These are phyloP conservation scores for Rhinoraja longicauda DNA, from an alignment of 2,797 vertebrate genomes.

Conservation along the genomic window DNA sequence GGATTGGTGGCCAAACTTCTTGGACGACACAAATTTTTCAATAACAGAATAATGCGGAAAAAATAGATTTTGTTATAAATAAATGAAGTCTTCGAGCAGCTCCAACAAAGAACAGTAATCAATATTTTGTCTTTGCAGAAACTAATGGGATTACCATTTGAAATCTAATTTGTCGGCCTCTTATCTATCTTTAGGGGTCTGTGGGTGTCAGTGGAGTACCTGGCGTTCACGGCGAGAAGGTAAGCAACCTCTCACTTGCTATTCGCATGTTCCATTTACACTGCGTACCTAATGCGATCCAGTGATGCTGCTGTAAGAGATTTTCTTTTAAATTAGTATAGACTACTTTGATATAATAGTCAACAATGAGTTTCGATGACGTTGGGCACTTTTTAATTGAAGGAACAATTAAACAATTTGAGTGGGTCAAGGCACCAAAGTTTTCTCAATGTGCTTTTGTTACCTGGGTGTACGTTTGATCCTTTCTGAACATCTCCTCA, in stretches of 20 bases:
- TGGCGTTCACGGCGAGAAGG: slow-evolving; percentile 83
- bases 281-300: neutral
- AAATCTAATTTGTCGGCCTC: slow-evolving; percentile 34
- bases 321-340: neutral
- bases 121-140: neutral
- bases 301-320: neutral
- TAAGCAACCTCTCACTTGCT: slow-evolving; percentile 54
- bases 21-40: neutral
- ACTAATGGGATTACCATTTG: neutral
- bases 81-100: neutral
- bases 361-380: neutral
- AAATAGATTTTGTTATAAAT: neutral
- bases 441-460: neutral
- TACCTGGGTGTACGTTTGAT: neutral
- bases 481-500: neutral
- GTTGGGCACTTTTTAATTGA: neutral
- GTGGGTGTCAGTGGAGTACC: slow-evolving; percentile 72
- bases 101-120: neutral
- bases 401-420: neutral
- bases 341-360: neutral
- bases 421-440: neutral
- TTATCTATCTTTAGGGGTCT: slow-evolving; percentile 66
- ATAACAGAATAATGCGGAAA: neutral
- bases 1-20: neutral
- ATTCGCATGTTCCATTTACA: neutral